A percentile compares a stretch with the other conserved stretches of the same genome.
phyloP scores from a whole-genome alignment of 2,888 invertebrate genomes.

The Nowickia ferox region DNA sequence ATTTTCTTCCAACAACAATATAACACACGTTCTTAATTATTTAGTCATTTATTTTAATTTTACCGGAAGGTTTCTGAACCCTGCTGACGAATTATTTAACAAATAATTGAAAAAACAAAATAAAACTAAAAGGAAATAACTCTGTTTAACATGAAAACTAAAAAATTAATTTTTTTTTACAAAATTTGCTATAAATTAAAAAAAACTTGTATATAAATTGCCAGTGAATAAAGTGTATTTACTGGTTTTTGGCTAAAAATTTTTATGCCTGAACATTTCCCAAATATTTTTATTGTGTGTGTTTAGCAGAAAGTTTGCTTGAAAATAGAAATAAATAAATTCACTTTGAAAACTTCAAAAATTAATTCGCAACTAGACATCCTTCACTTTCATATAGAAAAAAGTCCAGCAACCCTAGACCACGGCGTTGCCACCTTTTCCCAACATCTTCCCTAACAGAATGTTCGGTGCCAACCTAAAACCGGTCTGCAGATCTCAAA shows the following conservation, averaged over 20 bases:
- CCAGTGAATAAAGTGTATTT: not conserved
- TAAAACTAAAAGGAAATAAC: slow-evolving; percentile 38
- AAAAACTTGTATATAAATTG: slow-evolving; percentile 35
- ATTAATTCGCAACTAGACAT: too few species aligned
- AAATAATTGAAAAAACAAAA: slow-evolving; percentile 22
- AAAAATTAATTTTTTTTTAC: slow-evolving; percentile 10
- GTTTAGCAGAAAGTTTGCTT: not conserved
- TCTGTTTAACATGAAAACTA: slow-evolving; percentile 12
- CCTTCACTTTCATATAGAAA: too few species aligned
- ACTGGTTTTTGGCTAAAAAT: not conserved
- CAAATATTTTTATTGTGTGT: not conserved
- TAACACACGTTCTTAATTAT: slow-evolving; percentile 23
- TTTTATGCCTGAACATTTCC: not conserved
- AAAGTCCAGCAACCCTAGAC: too few species aligned
- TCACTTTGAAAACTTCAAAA: not conserved
- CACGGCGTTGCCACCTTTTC: too few species aligned
- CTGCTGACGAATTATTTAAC: slow-evolving; percentile 18
- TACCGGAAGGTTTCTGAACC: slow-evolving; percentile 60
- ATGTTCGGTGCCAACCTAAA: too few species aligned
- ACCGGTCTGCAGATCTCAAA: too few species aligned
- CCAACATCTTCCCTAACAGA: too few species aligned
- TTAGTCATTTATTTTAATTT: slow-evolving; percentile 32
- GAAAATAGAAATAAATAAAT: not conserved
- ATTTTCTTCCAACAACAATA: slow-evolving; percentile 33
- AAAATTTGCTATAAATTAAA: slow-evolving; percentile 40